Conservation (phyloP, 2,113 vertebrate genomes). For the Xenopus borealis region DNA sequence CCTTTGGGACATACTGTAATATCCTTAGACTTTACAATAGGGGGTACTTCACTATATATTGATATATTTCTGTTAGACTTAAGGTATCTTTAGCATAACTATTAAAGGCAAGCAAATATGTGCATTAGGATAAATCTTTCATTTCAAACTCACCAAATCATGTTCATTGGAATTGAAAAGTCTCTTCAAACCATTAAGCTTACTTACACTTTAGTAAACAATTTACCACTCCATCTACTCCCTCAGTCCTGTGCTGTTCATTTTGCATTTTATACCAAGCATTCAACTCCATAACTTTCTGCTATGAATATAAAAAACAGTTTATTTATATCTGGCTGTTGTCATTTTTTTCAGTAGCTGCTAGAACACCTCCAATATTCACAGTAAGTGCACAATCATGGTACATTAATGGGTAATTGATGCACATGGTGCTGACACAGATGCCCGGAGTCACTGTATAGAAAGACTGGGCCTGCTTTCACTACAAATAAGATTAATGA, state of each 20-base stretch:
- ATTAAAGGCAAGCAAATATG: too few species aligned
- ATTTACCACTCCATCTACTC: conserved; percentile 3
- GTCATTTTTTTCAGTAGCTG: not conserved
- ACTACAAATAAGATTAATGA: not conserved
- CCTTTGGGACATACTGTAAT: too few species aligned
- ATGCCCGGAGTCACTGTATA: not conserved
- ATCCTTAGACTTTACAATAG: too few species aligned
- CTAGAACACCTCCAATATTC: conserved; percentile 11
- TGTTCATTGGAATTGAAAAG: not conserved
- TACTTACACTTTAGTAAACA: not conserved
- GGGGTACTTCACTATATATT: too few species aligned
- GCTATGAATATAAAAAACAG: not conserved
- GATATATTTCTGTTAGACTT: too few species aligned
- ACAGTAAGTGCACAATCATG: conserved; percentile 17
- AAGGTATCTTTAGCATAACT: too few species aligned
- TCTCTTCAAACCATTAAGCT: not conserved
- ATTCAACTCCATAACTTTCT: not conserved
- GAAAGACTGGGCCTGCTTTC: not conserved
- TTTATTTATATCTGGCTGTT: not conserved
- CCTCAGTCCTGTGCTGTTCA: not conserved
- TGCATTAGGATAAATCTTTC: too few species aligned
- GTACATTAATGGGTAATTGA: not conserved
- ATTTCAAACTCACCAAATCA: not conserved
- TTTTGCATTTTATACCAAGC: not conserved
- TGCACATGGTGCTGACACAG: not conserved